A percentile compares a stretch with the other conserved stretches of the same genome.
These are phyloP conservation scores for Chaetorhynchus papuensis DNA, from an alignment of 2,113 vertebrate genomes.

Conservation along the genomic window DNA sequence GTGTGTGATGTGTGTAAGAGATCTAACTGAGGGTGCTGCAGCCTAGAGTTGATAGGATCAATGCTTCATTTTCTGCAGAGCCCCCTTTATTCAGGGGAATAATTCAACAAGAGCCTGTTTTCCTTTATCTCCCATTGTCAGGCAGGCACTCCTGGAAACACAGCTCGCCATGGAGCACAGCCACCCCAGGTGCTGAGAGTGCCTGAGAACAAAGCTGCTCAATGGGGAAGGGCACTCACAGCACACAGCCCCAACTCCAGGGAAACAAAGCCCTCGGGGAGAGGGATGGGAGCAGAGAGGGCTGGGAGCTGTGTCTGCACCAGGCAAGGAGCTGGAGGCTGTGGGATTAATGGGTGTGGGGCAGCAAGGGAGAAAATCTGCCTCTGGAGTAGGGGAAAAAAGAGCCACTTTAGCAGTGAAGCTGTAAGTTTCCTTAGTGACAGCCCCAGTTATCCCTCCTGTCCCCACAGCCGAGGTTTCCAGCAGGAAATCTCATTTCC, in stretches of 20 bases:
- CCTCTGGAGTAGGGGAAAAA: not conserved
- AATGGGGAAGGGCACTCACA: constrained; percentile 13
- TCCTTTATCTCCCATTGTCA: constrained; percentile 59
- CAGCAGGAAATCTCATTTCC: not conserved
- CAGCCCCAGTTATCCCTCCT: not conserved
- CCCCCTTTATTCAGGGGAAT: constrained; percentile 58
- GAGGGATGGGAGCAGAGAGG: not conserved
- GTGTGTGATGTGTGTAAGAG: constrained; percentile 60
- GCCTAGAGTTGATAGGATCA: constrained; percentile 48
- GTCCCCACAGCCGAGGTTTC: not conserved
- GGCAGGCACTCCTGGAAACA: constrained; percentile 52
- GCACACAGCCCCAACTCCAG: not conserved
- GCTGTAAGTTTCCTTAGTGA: not conserved
- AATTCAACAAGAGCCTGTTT: constrained; percentile 54
- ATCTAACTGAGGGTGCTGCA: constrained; percentile 49
- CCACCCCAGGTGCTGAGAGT: constrained; percentile 53
- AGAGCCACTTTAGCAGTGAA: not conserved
- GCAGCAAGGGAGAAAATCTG: constrained; percentile 1
- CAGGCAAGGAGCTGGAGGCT: not conserved
- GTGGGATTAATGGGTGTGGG: not conserved
- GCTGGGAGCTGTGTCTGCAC: not conserved
- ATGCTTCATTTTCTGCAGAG: constrained; percentile 57
- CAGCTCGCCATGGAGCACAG: constrained; percentile 34
- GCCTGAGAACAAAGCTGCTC: constrained; percentile 50
- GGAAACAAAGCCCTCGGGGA: constrained; percentile 46